Conservation (phyloP, 2,113 vertebrate species). For the Petaurus breviceps region DNA sequence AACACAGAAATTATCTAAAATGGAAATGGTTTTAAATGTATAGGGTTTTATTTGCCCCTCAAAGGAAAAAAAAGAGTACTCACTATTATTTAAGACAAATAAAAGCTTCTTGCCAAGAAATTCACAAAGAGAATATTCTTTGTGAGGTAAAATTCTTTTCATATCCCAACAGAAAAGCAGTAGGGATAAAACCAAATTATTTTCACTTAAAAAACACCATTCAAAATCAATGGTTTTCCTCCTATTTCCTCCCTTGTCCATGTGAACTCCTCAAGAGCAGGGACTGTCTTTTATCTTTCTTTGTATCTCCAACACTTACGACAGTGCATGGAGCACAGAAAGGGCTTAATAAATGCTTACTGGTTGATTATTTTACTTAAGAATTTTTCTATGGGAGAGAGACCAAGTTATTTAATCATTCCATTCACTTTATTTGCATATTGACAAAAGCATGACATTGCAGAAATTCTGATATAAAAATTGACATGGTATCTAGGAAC, state of each 20-base stretch:
- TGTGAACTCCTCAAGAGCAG: not conserved
- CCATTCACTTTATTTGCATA: not conserved
- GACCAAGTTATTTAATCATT: not conserved
- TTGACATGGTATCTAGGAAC: not conserved
- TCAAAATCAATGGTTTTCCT: not conserved
- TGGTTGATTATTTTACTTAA: not conserved
- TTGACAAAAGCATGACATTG: not conserved
- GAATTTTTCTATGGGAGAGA: not conserved
- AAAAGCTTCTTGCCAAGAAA: slow-evolving; percentile 24
- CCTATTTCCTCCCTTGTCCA: not conserved
- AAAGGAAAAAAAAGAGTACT: not conserved
- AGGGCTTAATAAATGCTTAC: not conserved
- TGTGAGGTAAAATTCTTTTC: not conserved
- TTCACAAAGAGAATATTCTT: slow-evolving; percentile 22
- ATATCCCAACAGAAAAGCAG: not conserved
- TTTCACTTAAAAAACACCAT: slow-evolving; percentile 37
- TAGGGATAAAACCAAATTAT: slow-evolving; percentile 40
- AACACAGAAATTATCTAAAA: slow-evolving; percentile 19
- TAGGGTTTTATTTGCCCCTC: not conserved
- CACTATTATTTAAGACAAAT: slow-evolving; percentile 26
- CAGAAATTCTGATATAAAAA: not conserved
- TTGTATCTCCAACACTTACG: not conserved
- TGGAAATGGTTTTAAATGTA: not conserved
- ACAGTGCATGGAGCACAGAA: not conserved
- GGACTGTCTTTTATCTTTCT: not conserved